phyloP scores from a whole-genome alignment of 2,113 vertebrate species.

The Hipposideros armiger region DNA sequence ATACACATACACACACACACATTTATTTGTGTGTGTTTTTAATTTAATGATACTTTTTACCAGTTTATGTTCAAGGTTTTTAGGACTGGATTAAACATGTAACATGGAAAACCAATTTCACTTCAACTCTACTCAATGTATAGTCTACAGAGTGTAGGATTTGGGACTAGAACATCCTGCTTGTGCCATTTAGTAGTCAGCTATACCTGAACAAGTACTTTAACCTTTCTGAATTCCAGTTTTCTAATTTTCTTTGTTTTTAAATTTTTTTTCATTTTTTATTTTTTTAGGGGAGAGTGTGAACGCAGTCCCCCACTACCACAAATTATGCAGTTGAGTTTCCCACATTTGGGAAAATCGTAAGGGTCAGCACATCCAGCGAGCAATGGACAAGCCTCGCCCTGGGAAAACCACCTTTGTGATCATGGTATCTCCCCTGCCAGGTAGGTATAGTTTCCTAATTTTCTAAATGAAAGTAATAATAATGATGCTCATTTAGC shows the following conservation, averaged over 20 bases:
- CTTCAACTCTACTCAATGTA: not conserved
- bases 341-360: too few species aligned
- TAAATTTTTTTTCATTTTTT: too few species aligned
- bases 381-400: too few species aligned
- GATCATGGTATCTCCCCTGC: too few species aligned
- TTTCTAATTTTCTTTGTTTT: not conserved
- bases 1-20: not conserved
- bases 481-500: not conserved
- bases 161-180: not conserved
- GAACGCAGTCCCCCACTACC: too few species aligned
- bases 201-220: not conserved
- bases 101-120: not conserved
- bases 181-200: not conserved
- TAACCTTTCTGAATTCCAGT: not conserved
- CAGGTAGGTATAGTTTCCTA: not conserved
- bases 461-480: not conserved
- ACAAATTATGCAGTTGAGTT: too few species aligned
- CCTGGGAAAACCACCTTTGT: too few species aligned
- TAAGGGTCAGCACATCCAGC: too few species aligned
- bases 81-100: not conserved
- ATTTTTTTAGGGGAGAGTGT: too few species aligned
- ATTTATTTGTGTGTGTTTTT: not conserved
- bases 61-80: constrained; percentile 42
- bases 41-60: not conserved
- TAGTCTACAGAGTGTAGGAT: not conserved